Conservation (phyloP, 2,888 invertebrate genomes). For the Spodoptera picta region DNA sequence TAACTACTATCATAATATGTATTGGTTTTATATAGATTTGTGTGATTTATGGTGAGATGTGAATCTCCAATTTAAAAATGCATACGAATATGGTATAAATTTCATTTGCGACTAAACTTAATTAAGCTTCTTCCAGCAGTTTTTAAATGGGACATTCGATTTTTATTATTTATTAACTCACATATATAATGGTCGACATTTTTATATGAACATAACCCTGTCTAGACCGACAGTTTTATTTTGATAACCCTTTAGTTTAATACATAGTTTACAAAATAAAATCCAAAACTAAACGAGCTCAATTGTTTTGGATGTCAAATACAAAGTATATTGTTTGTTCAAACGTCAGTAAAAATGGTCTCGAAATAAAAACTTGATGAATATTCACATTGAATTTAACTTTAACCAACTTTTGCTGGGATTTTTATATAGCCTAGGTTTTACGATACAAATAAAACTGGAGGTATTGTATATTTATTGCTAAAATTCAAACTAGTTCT, state of each 20-base stretch:
- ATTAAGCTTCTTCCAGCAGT: too few relatives aligned
- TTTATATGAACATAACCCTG: too few relatives aligned
- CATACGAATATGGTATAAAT: too few relatives aligned
- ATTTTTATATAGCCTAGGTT: constrained; percentile 4
- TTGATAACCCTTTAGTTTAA: too few relatives aligned
- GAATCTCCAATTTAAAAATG: too few relatives aligned
- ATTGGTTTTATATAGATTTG: constrained; percentile 37
- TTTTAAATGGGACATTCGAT: too few relatives aligned
- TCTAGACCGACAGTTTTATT: too few relatives aligned
- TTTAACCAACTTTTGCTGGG: neutral
- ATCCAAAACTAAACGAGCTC: too few relatives aligned
- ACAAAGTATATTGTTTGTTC: neutral
- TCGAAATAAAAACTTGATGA: constrained; percentile 3
- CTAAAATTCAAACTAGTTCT: constrained; percentile 17
- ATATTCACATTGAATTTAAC: constrained; percentile 1
- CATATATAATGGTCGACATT: too few relatives aligned
- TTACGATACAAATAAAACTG: constrained; percentile 4
- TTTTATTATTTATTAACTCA: too few relatives aligned
- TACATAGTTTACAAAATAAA: too few relatives aligned
- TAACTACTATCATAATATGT: constrained; percentile 29
- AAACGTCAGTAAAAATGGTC: neutral
- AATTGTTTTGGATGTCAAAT: neutral
- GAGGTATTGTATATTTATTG: neutral
- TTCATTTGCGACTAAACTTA: too few relatives aligned
- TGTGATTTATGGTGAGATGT: neutral